These are phyloP conservation scores for Zygothrica quintamaculata DNA, from an alignment of 2,888 invertebrate species.

Conservation along the genomic window DNA sequence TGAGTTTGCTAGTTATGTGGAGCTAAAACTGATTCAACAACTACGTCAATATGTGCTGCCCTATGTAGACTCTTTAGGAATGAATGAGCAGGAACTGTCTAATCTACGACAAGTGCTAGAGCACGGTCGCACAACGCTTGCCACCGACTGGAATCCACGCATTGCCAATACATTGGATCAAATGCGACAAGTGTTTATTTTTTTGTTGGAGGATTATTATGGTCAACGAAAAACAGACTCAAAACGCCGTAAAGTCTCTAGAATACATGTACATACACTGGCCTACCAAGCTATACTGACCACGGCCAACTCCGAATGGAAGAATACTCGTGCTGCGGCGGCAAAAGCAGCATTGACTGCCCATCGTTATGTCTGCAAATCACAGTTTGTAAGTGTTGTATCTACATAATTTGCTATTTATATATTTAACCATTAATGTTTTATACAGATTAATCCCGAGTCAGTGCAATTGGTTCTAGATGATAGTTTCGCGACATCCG, in stretches of 20 bases:
- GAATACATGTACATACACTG: conserved; percentile 93
- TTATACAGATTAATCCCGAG: conserved; percentile 83
- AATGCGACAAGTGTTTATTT: conserved; percentile 89
- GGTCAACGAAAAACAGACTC: conserved; percentile 39
- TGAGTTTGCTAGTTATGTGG: conserved; percentile 95
- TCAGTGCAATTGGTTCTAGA: conserved; percentile 88
- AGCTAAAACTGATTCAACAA: conserved; percentile 88
- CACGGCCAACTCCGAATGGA: conserved; percentile 89
- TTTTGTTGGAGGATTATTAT: conserved; percentile 69
- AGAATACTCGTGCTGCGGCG: conserved; percentile 90
- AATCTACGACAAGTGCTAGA: conserved; percentile 90
- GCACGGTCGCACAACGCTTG: conserved; percentile 89
- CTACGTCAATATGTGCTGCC: conserved; percentile 89
- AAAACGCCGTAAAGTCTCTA: conserved; percentile 87
- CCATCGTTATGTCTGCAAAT: conserved; percentile 92
- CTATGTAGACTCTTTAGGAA: conserved; percentile 92
- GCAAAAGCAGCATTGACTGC: conserved; percentile 94
- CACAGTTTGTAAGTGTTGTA: conserved; percentile 84
- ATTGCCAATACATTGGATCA: conserved; percentile 92
- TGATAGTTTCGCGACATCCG: conserved; percentile 92
- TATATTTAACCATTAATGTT: background rate
- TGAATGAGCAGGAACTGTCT: conserved; percentile 94
- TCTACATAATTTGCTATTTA: background rate
- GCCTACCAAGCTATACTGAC: conserved; percentile 94
- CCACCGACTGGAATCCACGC: conserved; percentile 91